phyloP scores from a whole-genome alignment of 2,888 invertebrate species.

The Euzetes globulus region DNA sequence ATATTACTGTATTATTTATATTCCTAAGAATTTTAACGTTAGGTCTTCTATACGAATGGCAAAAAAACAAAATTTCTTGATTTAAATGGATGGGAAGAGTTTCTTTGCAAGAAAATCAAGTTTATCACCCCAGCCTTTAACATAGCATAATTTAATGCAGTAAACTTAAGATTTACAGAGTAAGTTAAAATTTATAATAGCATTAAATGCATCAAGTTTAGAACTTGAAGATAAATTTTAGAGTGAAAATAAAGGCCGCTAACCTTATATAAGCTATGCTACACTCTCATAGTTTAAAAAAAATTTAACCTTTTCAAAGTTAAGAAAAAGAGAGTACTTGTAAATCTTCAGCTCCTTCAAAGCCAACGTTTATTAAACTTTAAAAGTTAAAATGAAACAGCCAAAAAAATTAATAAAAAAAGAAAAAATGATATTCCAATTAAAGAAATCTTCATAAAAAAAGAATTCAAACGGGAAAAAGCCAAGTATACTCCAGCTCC shows the following conservation, averaged over 20 bases:
- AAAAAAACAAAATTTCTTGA: constrained; percentile 2
- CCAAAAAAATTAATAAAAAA: not conserved
- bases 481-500: too few species aligned
- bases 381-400: not conserved
- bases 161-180: not conserved
- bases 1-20: not conserved
- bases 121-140: not conserved
- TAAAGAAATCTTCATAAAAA: too few species aligned
- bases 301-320: constrained; percentile 1
- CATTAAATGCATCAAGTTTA: not conserved
- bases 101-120: constrained; percentile 1
- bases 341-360: constrained; percentile 7
- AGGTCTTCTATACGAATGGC: not conserved
- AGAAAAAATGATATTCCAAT: too few species aligned
- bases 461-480: too few species aligned
- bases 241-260: constrained; percentile 1
- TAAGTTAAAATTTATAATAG: not conserved
- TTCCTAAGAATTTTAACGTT: not conserved
- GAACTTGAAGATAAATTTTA: not conserved
- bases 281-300: constrained; percentile 3
- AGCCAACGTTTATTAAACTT: constrained; percentile 11
- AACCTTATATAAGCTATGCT: not conserved
- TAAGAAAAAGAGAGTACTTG: not conserved
- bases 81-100: not conserved
- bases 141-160: constrained; percentile 1